Base-by-base conservation (phyloP, 2,888 invertebrate species). In the Caenorhabditis becei region DNA sequence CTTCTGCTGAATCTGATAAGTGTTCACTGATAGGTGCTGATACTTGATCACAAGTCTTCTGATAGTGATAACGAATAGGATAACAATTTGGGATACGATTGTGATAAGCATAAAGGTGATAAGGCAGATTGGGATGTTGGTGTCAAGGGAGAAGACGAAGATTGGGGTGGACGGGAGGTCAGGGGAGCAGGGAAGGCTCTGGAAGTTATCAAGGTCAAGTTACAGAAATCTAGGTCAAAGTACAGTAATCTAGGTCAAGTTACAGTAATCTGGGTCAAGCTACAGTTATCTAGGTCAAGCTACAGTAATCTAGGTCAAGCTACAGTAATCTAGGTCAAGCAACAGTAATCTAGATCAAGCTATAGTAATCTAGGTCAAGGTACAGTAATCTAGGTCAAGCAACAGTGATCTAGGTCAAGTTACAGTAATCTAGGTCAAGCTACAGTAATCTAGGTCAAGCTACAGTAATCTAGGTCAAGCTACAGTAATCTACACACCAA, bases 1-100 rank as follows among this genome's bases (percentile, higher is more conserved):
- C 47, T 47, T 44, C 32, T 58, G 44, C 47, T 67, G 67, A 20
- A 67, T 67, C 16, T 67, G 56, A n/a, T 56, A 58, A 7, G 67
- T 67, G n/a, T 47, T 67, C 18, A 24, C 26, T 16, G 67, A 67
- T 14, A 28, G 4, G 32, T 32, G 28, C 8, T 26, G 32, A 24
- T 32, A 47, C 14, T 44, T 67, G 24, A 32, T 32, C 28, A 47
- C 37, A 23, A 20, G 44, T n/a, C 11, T 18, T n/a, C 3, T 54
- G 53, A 47, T 28, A 58, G 18, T 47, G 23, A 56, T 44, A 16
- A 58, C 47, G 28, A 32, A 67, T 8, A 41, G 1, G 5, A 67
- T 47, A 2, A 58, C 32, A 2, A 67, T 44, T n/a, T 54, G 54
- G 20, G 32, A n/a, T 1, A 54, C 53, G 26, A 24, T 5, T 5